Evolutionary conservation across 2,113 vertebrate species (phyloP), one percentile per base, ranked within the genome.

Genomic region (Campylorhamphus procurvoides): DNA sequence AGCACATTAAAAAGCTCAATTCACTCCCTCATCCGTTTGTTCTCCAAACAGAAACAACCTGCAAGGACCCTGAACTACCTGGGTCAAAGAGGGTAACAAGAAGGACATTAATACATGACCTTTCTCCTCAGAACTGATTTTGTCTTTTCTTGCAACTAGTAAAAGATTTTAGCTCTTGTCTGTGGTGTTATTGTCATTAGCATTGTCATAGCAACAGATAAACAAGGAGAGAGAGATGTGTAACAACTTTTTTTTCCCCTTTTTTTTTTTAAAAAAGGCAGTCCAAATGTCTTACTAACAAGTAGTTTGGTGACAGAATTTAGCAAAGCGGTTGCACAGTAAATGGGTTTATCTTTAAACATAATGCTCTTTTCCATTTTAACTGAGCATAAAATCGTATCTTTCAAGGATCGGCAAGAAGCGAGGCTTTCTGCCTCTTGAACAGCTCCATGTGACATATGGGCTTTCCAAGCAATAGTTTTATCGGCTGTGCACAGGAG

Each of bases 331-430:
- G 47, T 87, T 95, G 89, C 90, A 94, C 55, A 87, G 88, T 93
- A 97, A 97, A 95, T 82, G 63, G 90, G 67, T 88, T 98, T 97
- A 93, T 97, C 96, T 97, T 97, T 96, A 97, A 98, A 94, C 87
- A 93, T 95, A 96, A 97, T 96, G 95, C 90, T 97, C 94, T 98
- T 97, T 98, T 98, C 93, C 95, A 95, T 98, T 96, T 97, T 98
- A 98, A 98, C 96, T 97, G 97, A 98, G 95, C 96, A 97, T 97
- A 98, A 97, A 97, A 98, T 97, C 91, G 27, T 97, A 97, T 97
- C 96, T 97, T 96, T 95, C 95, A 97, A 98, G 90, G 90, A 97
- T 97, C 67, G 69, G 64, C 19, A 82, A 75, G 93, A 95, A 95
- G 75, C 62, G 27, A 84, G 81, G 72, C 93, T 97, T 91, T 84